Evolutionary conservation across 2,888 invertebrate species (phyloP), one percentile per base, ranked within the genome.

Genomic region (Erpobdella octoculata): DNA sequence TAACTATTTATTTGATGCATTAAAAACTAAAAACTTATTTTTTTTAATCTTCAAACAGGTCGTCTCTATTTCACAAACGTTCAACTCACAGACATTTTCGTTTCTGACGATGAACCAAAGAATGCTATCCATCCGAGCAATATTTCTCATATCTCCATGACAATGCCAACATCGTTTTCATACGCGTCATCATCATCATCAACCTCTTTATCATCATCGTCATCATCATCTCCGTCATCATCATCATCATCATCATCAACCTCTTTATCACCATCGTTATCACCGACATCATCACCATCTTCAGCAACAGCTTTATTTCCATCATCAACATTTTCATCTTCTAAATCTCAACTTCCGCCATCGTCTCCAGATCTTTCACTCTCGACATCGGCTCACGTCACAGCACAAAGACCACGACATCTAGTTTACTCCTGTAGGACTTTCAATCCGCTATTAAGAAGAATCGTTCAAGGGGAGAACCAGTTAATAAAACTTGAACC

Each of bases 391-490:
- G 1, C 48, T 46, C 68, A 46, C 15, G 4, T 25, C 36, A 0
- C 37, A 21, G n/a, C 38, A 21, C 37, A 21, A 21, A 6, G 37
- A 12, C 3, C 65, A 4, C 1, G n/a, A 25, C 36, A 33, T 18
- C 18, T 67, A 18, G 28, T 67, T 28, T 67, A 69, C 37, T 58
- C 69, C 3, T 69, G 69, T 36, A 69, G 21, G 53, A 5, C 69
- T 18, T 69, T 48, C 69, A 69, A 69, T 46, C 33, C 33, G 1
- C n/a, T 21, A 1, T 36, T 69, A 25, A 53, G 69, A 21, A 48
- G 58, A 33, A 21, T 33, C n/a, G 37, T 58, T 8, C 33, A 48
- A 35, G 69, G 69, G 9, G 15, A n/a, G 18, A 25, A 48, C 36
- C 69, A 69, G 31, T 9, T n/a, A 15, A 69, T 69, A 21, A 35